Evolutionary conservation across 2,113 vertebrate genomes (phyloP), one percentile per base, ranked within the genome.

Genomic region (Bubo bubo): DNA sequence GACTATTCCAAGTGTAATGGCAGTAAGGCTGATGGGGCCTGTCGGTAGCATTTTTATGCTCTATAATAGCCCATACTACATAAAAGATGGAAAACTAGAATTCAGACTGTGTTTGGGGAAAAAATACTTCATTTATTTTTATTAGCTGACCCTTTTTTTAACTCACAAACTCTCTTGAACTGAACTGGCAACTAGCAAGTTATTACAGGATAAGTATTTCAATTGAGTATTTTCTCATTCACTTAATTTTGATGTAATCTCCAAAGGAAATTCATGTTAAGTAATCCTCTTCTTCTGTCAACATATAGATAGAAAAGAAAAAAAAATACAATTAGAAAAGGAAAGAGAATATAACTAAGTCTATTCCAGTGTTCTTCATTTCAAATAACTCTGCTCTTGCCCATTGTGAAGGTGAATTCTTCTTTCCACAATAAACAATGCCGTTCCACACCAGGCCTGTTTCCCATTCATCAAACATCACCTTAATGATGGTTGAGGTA

Each of bases 401-500:
- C 39, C 59, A 1, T 45, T 70, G 50, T 62, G 86, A 95, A 67
- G 26, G 50, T 67, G 81, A 68, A 77, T 88, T 76, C 58, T 84
- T 75, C 59, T 81, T 88, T 55, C 75, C 23, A 8, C 85, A 43
- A 28, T 76, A 34, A 85, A 50, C 64, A 91, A 27, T 20, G 26
- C 24, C 76, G 37, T 70, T 41, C 75, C 47, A 66, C 18, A 62
- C 37, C 41, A 94, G 68, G 55, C 77, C 66, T 59, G 71, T 79
- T 95, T 93, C 71, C 71, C 50, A 49, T 74, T 88, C 71, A 76
- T 94, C 67, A 94, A 24, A 62, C 63, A 77, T 71, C 28, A 52
- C 43, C 32, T 82, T 88, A 85, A 86, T 76, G 73, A 73, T n/a
- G 19, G 70, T 62, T 96, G 91, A 95, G 83, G 50, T 90, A 85